Percentiles rank a stretch among this genome's conserved stretches.
These are phyloP conservation scores for Cydia fagiglandana DNA, from an alignment of 1,140 invertebrate genomes.

Conservation along the genomic window DNA sequence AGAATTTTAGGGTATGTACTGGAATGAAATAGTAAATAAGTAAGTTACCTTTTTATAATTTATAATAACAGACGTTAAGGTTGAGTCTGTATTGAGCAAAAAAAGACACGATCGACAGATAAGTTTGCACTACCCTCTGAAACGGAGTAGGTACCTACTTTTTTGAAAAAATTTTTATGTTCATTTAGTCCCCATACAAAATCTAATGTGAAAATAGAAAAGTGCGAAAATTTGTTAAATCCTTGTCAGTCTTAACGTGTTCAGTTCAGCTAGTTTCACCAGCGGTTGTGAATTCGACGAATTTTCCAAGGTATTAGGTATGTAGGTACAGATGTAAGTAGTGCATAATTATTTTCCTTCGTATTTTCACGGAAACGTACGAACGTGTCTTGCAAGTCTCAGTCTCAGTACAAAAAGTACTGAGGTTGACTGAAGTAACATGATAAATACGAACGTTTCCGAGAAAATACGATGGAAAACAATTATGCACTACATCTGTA, in stretches of 20 bases:
- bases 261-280: conserved; percentile 50
- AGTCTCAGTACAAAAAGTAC: too few species aligned
- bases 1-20: too few species aligned
- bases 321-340: too few species aligned
- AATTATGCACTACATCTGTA: neutral
- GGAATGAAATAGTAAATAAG: too few species aligned
- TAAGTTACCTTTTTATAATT: too few species aligned
- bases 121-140: neutral
- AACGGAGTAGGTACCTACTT: neutral
- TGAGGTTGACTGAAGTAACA: too few species aligned
- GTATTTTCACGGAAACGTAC: too few species aligned
- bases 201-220: conserved; percentile 60
- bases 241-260: conserved; percentile 66
- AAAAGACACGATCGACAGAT: neutral
- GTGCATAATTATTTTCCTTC: too few species aligned
- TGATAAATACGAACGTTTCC: too few species aligned
- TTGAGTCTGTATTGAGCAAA: conserved; percentile 32
- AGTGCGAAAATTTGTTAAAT: conserved; percentile 62
- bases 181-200: conserved; percentile 42
- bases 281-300: conserved; percentile 34
- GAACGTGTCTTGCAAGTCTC: too few species aligned
- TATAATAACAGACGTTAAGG: conserved; percentile 5
- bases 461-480: too few species aligned
- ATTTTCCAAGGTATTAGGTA: conserved; percentile 34
- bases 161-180: neutral